Base-by-base conservation (phyloP, 2,797 vertebrate genomes). In the Chaunax sp. region DNA sequence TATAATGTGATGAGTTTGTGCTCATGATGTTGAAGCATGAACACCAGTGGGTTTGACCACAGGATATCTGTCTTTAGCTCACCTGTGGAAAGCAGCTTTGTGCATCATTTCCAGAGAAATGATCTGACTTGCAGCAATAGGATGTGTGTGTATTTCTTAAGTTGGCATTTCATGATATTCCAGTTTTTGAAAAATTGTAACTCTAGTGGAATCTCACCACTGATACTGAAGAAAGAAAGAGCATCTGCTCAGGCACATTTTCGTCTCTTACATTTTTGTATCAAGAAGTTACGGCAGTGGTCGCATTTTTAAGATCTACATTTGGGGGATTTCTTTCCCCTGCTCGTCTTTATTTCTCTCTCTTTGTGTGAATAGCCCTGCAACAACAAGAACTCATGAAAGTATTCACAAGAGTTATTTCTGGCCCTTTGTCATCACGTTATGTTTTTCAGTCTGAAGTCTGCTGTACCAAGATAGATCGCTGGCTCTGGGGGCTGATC, bases 371-470 rank as follows among this genome's bases (percentile, higher is more conserved):
- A 84, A 73, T 23, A 61, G 64, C 61, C 33, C 64, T 40, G 40
- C 64, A 81, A 78, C 80, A 78, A 78, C 61, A 63, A 58, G 64
- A 88, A 76, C 86, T 91, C 85, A 86, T 91, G 86, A 89, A 89
- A 92, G 65, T 60, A 40, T 89, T 91, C 87, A 85, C 76, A 72
- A 69, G 65, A 64, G 87, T 87, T 89, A 90, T 92, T 85, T 83
- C 77, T 90, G 90, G 83, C 88, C 30, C 6, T 1, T 56, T 81
- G 78, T 90, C 83, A 86, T 82, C 78, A 80, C 78, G 77, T 82
- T 88, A 79, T 81, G 77, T 83, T 76, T 84, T 76, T 59, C 69
- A 53, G 65, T 66, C 71, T 71, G 61, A 40, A 23, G 63, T 59
- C 49, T 60, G 47, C 72, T 19, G 62, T 73, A 80, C 78, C 78